A percentile compares a stretch with the other conserved stretches of the same genome.
Conservation (phyloP, 2,888 invertebrate species). For the Nomada fucata region DNA sequence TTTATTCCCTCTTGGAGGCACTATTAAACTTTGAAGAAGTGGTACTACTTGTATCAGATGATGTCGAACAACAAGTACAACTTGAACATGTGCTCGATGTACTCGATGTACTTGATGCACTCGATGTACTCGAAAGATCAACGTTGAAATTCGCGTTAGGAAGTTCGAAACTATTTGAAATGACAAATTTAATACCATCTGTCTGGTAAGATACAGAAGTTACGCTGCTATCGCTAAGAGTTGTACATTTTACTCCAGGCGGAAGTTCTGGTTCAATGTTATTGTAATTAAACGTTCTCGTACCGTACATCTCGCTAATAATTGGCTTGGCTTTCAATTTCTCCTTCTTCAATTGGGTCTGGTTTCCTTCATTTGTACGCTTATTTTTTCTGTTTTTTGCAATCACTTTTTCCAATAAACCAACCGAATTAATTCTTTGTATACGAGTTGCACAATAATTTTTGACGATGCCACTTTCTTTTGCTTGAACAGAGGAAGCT, state of each 20-base stretch:
- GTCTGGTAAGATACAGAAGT: background rate
- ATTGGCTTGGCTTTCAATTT: conserved; percentile 34
- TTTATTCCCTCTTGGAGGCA: background rate
- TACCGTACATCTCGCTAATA: conserved; percentile 69
- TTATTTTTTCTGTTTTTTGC: background rate
- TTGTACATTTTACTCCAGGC: conserved; percentile 46
- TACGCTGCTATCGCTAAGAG: conserved; percentile 67
- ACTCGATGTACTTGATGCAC: conserved; percentile 3
- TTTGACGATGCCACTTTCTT: background rate
- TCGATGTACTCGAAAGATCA: conserved; percentile 43
- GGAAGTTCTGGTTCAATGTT: conserved; percentile 15
- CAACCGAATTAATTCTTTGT: background rate
- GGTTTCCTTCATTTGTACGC: background rate
- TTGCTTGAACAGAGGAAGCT: background rate
- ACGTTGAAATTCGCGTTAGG: background rate
- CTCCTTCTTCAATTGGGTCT: background rate
- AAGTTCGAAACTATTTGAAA: background rate
- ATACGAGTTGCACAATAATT: background rate
- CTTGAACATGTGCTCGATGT: background rate
- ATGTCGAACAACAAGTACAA: background rate
- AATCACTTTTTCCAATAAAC: background rate
- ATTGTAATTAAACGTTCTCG: conserved; percentile 73
- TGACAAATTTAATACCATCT: background rate
- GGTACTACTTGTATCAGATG: background rate
- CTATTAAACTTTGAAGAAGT: background rate